Evolutionary conservation across 2,888 invertebrate genomes (phyloP).

Genomic region (Blera fallax): DNA sequence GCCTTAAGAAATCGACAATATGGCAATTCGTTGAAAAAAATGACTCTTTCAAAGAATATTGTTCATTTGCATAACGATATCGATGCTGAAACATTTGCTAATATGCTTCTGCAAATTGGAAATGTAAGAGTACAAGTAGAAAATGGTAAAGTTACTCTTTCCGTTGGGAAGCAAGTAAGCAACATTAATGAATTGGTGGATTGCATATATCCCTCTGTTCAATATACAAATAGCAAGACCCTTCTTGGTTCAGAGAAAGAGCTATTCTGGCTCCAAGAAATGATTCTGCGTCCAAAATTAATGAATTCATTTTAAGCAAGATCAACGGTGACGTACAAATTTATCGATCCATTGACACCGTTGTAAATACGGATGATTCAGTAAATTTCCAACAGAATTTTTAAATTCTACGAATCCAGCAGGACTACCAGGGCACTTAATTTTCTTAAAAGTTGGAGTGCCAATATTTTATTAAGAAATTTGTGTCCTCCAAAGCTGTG

Average conservation of each 20-base stretch:
- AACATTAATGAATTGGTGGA: neutral
- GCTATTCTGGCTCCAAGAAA: no score
- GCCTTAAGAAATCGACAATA: neutral
- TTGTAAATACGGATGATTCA: no score
- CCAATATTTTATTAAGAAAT: constrained; percentile 33
- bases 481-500: constrained; percentile 44
- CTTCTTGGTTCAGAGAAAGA: no score
- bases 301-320: no score
- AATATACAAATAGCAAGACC: neutral
- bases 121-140: neutral
- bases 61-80: neutral
- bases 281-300: no score
- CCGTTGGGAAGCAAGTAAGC: neutral
- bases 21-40: neutral
- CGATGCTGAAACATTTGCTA: neutral
- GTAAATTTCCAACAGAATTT: constrained; percentile 68
- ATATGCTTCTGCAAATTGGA: neutral
- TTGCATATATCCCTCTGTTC: neutral
- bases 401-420: neutral
- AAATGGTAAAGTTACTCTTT: neutral
- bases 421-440: constrained; percentile 15
- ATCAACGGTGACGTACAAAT: no score
- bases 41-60: neutral
- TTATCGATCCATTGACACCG: no score
- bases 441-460: constrained; percentile 40